phyloP scores from a whole-genome alignment of 2,113 vertebrate species.

The Anoura caudifer region DNA sequence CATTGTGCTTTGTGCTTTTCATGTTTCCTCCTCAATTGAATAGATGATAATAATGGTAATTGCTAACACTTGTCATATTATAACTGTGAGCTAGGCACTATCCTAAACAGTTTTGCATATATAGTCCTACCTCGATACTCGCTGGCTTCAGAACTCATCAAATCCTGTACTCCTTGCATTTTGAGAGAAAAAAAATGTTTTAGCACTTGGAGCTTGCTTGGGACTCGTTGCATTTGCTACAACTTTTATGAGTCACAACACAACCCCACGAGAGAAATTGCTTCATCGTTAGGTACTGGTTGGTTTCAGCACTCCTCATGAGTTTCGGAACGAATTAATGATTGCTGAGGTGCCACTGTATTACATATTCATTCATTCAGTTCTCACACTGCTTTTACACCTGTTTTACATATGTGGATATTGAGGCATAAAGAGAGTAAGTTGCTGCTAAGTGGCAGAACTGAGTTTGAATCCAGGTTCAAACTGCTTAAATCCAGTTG shows the following conservation, averaged over 20 bases:
- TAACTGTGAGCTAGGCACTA: neutral
- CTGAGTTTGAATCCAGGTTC: neutral
- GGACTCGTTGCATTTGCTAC: too few relatives aligned
- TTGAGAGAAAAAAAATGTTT: too few relatives aligned
- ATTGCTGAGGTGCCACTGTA: too few relatives aligned
- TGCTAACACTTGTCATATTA: neutral
- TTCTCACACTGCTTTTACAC: neutral
- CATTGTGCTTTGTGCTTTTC: neutral
- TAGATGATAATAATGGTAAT: neutral
- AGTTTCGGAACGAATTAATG: too few relatives aligned
- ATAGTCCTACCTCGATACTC: neutral
- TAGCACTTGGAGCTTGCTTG: too few relatives aligned
- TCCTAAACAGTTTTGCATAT: neutral
- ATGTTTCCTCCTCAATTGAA: neutral
- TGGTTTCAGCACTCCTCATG: too few relatives aligned
- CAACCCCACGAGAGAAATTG: too few relatives aligned
- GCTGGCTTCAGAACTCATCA: too few relatives aligned
- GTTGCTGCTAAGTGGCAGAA: neutral
- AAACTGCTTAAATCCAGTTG: neutral
- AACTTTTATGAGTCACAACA: too few relatives aligned
- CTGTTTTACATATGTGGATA: constrained; percentile 4
- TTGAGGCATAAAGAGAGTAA: neutral
- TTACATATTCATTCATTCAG: neutral
- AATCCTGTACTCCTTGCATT: too few relatives aligned
- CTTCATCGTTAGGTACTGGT: too few relatives aligned